Conservation (phyloP, 2,888 invertebrate species). For the Buathra laborator region DNA sequence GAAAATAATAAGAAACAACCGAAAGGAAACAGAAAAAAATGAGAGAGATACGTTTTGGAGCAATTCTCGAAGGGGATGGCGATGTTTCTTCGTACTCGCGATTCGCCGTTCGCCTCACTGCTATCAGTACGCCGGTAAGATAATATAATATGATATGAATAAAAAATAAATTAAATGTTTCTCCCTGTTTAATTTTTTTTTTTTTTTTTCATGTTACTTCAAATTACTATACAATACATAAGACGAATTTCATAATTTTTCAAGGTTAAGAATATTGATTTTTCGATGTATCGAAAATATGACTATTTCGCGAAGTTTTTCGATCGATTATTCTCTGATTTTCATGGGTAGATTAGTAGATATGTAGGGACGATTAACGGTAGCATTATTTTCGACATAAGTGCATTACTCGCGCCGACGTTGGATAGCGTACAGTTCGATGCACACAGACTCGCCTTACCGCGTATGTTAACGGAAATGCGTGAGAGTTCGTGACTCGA, state of each 20-base stretch:
- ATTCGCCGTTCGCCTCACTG: neutral
- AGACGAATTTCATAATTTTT: too few species aligned
- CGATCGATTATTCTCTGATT: conserved; percentile 15
- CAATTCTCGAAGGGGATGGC: conserved; percentile 16
- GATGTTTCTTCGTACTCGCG: conserved; percentile 14
- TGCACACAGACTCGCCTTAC: neutral
- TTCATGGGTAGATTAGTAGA: neutral
- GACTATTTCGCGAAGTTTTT: conserved; percentile 11
- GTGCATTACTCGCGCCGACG: conserved; percentile 11
- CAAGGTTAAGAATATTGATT: neutral
- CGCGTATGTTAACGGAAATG: conserved; percentile 39
- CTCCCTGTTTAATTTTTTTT: too few species aligned
- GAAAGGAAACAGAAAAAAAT: conserved; percentile 4
- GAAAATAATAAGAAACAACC: conserved; percentile 5
- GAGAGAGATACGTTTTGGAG: conserved; percentile 25
- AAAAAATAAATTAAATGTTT: neutral
- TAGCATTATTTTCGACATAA: conserved; percentile 49
- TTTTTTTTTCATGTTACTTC: too few species aligned
- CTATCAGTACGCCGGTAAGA: neutral
- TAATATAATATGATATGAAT: neutral
- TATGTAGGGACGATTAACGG: conserved; percentile 42
- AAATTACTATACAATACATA: too few species aligned
- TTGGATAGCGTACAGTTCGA: neutral
- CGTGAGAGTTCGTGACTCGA: conserved; percentile 12
- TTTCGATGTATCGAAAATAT: neutral